A percentile compares a stretch with the other conserved stretches of the same genome.
Evolutionary conservation across 2,888 invertebrate species (phyloP).

Genomic region (Cybosia mesomella): DNA sequence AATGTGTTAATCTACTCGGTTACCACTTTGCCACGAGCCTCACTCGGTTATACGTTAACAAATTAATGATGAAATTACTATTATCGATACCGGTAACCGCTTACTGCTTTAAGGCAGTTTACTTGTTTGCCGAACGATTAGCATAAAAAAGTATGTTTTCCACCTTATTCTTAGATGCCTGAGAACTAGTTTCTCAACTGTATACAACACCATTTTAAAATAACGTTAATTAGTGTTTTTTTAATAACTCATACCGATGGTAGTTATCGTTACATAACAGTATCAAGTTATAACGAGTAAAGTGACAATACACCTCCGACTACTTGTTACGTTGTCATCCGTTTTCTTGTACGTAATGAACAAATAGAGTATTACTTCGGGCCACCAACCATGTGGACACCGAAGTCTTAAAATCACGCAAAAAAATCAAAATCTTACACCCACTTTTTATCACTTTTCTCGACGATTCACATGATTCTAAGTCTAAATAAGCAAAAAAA

Average conservation of each 20-base stretch:
- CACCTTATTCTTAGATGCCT: not conserved
- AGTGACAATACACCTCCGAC: not conserved
- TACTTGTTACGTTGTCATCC: not conserved
- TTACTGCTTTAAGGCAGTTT: not conserved
- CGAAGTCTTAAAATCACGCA: no score
- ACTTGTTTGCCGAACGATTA: not conserved
- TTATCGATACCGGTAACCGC: not conserved
- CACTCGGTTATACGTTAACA: no score
- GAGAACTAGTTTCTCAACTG: not conserved
- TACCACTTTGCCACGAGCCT: no score
- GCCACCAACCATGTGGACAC: no score
- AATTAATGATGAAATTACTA: not conserved
- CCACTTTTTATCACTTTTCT: no score
- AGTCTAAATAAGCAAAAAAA: no score
- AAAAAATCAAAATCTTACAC: no score
- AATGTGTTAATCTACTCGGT: no score
- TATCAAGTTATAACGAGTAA: not conserved
- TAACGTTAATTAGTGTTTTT: not conserved
- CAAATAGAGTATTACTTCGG: not conserved
- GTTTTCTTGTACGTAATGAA: not conserved
- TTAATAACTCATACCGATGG: not conserved
- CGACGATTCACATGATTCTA: no score
- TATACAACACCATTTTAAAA: not conserved
- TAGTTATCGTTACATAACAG: slow-evolving; percentile 1
- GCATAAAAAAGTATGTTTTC: not conserved